Base-by-base conservation (phyloP, 2,888 invertebrate species). In the Ectemnius lituratus region DNA sequence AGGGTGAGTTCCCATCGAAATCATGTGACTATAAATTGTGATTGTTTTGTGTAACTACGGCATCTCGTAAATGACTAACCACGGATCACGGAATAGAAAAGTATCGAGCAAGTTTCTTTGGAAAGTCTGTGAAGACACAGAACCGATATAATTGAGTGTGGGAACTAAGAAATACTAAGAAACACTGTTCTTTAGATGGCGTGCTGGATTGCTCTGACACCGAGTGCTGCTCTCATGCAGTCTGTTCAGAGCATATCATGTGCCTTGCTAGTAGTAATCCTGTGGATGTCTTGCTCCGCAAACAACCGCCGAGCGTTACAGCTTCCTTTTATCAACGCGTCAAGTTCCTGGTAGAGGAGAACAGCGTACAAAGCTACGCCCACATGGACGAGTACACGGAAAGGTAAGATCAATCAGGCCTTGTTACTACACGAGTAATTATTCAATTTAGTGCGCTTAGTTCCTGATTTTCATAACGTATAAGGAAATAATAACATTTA, bases 141-240 rank as follows among this genome's bases (percentile, higher is more conserved):
- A 37, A 37, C 37, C 11, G 5, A 37, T 37, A 37, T 37, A 37
- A 37, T 37, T 6, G 37, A 37, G 37, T 4, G 37, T 11, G 6
- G 37, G 37, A 37, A 37, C 8, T 37, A 11, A 45, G 27, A 58
- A 20, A 20, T 65, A 64, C 27, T 60, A 75, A 76, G 37, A 60
- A 68, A 23, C 62, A 52, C 59, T 69, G 52, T 76, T 82, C 63
- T 79, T 73, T 93, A 99, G 99, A 99, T 94, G 99, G 99, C 83
- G 96, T 99, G 94, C 94, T 95, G 85, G 99, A 99, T 93, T 99
- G 99, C 92, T 97, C 98, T 81, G 99, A 99, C 92, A 98, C 98
- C 90, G 99, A 99, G 92, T 99, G 99, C 92, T 99, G 99, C 91
- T 95, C 95, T 81, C 95, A 96, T 88, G 94, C 95, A 20, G 94